Conservation (phyloP, 2,888 invertebrate species). For the Allacma fusca region DNA sequence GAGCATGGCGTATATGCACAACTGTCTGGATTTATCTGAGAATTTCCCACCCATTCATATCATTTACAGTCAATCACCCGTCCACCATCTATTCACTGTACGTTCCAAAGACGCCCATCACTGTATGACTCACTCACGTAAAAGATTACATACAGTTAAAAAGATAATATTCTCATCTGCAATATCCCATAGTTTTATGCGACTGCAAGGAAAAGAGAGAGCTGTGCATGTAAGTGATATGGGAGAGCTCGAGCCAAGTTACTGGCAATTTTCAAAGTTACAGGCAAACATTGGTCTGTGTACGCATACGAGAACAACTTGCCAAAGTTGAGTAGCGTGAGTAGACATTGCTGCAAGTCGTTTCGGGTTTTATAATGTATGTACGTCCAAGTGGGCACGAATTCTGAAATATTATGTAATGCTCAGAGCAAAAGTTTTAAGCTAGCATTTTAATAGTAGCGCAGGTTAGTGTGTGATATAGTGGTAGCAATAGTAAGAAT, state of each 20-base stretch:
- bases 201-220: background rate
- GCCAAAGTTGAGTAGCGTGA: constrained; percentile 12
- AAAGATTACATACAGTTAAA: background rate
- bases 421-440: constrained; percentile 5
- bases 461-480: background rate
- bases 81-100: constrained; percentile 42
- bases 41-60: constrained; percentile 53
- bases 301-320: background rate
- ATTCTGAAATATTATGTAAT: constrained; percentile 16
- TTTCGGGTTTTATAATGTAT: background rate
- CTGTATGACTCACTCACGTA: constrained; percentile 14
- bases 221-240: background rate
- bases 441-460: background rate
- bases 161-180: constrained; percentile 9
- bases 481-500: background rate
- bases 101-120: constrained; percentile 37
- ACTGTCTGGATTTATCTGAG: constrained; percentile 44
- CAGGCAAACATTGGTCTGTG: background rate
- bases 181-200: background rate
- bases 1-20: constrained; percentile 35
- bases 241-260: background rate
- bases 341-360: background rate
- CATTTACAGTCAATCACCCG: constrained; percentile 53
- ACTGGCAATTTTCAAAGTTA: background rate
- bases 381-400: constrained; percentile 1